These are phyloP conservation scores for Pasiphila rectangulata DNA, from an alignment of 2,888 invertebrate genomes.

Conservation along the genomic window DNA sequence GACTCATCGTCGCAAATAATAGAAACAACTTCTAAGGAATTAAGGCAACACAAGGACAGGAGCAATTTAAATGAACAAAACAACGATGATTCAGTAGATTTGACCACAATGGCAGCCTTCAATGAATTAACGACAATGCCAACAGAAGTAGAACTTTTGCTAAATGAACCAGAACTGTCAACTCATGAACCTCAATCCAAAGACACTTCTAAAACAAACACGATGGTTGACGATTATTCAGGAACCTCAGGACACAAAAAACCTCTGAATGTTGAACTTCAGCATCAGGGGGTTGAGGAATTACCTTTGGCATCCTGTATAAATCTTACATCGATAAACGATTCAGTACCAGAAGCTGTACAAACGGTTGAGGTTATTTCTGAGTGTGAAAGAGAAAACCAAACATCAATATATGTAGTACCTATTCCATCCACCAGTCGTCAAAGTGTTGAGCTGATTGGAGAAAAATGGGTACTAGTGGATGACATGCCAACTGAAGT, in stretches of 20 bases:
- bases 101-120: slow-evolving; percentile 1
- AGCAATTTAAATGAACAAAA: slow-evolving; percentile 3
- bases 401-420: neutral
- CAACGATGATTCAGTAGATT: neutral
- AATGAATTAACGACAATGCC: slow-evolving; percentile 23
- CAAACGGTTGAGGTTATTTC: neutral
- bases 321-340: neutral
- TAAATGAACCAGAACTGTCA: slow-evolving; percentile 28
- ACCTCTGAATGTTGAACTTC: neutral
- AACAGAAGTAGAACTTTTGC: slow-evolving; percentile 27
- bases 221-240: slow-evolving; percentile 22
- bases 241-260: too few relatives aligned
- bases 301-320: neutral
- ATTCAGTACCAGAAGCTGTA: neutral
- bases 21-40: slow-evolving; percentile 1
- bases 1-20: neutral
- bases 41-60: slow-evolving; percentile 2
- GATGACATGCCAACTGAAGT: slow-evolving; percentile 1
- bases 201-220: slow-evolving; percentile 28
- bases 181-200: slow-evolving; percentile 28
- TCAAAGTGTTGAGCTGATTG: slow-evolving; percentile 1
- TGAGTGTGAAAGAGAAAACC: neutral
- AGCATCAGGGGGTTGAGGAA: neutral
- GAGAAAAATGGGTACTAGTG: slow-evolving; percentile 1
- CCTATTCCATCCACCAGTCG: slow-evolving; percentile 3